Evolutionary conservation across 2,888 invertebrate genomes (phyloP), one percentile per base, ranked within the genome.

Genomic region (Leistus spinibarbis): DNA sequence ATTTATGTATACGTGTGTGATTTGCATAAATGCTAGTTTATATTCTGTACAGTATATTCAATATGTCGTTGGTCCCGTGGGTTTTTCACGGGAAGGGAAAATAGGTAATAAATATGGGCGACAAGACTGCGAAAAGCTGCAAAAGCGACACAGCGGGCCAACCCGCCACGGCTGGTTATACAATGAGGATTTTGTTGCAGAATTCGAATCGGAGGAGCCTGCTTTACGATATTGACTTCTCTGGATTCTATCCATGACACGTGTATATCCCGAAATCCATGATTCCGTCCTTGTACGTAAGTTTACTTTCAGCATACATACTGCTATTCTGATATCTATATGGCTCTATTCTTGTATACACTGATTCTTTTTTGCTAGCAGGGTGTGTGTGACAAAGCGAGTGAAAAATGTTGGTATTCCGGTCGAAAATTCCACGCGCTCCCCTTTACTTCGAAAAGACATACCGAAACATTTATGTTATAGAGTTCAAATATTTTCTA

Each of bases 11-110:
- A 27, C 27, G 27, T 27, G 27, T 4, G 56, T 27, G 65, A 78
- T 78, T 77, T 77, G 76, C 77, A 78, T 78, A 78, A 77, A 77
- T 74, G 77, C 76, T 76, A 77, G 78, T 77, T 77, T 78, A 78
- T 77, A 78, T 78, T 77, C 77, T 72, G 69, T 73, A 69, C 77
- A 74, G 78, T 76, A 76, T 77, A 78, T 77, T 78, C 77, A 78
- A 78, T 78, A 76, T 77, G 74, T 77, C 71, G 77, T 40, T 76
- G 71, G 73, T 68, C 72, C 76, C 76, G 71, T 66, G 76, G 70
- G 76, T 63, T 71, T 68, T 56, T 20, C 68, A 73, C 65, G 63
- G 71, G 71, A 54, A 65, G 7, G 19, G 57, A 57, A 40, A 40
- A 40, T 40, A 13, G 5, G 4, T 40, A 40, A 40, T 40, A 40